Evolutionary conservation across 2,888 invertebrate species (phyloP), one percentile per base, ranked within the genome.

Genomic region (Drosophila imparisetae): DNA sequence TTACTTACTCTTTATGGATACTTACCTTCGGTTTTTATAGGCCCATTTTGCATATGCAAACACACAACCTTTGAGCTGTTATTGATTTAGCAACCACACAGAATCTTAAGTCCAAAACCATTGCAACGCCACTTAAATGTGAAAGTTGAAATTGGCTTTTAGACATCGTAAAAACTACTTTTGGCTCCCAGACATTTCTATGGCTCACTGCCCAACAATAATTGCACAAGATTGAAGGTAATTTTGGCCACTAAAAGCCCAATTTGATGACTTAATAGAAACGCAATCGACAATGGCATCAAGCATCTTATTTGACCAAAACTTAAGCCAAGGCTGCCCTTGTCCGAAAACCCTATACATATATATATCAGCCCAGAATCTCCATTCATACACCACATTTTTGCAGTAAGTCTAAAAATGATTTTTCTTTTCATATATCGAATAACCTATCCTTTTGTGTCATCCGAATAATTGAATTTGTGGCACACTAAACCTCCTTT

Each of bases 61-160:
- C 58, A 55, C 59, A 58, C 66, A 66, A 63, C 62, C 72, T 77
- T 73, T 80, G 54, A 75, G 67, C 61, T 49, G 61, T 38, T 86
- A 80, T 77, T 74, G 86, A 86, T 83, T 84, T 15, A 15, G 4
- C 53, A 45, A 38, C 30, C 36, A 21, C 27, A 30, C 29, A 32
- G 27, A 36, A n/a, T 15, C 24, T 54, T 53, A 15, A 53, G 34
- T 34, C 3, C 8, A 55, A 36, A 55, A 27, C 18, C 8, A n/a
- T 36, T 68, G 54, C 50, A 60, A 30, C 30, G 66, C 40, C 67
- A 54, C 48, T 65, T 57, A 73, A 84, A 82, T 82, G 75, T 76
- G 72, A 82, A 75, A 87, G 74, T 79, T 82, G 66, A 86, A 70
- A 68, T 71, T 77, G 66, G 66, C 69, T 72, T 27, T 55, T 27